phyloP scores from a whole-genome alignment of 2,113 vertebrate genomes.

The Triplophysa tibetana region DNA sequence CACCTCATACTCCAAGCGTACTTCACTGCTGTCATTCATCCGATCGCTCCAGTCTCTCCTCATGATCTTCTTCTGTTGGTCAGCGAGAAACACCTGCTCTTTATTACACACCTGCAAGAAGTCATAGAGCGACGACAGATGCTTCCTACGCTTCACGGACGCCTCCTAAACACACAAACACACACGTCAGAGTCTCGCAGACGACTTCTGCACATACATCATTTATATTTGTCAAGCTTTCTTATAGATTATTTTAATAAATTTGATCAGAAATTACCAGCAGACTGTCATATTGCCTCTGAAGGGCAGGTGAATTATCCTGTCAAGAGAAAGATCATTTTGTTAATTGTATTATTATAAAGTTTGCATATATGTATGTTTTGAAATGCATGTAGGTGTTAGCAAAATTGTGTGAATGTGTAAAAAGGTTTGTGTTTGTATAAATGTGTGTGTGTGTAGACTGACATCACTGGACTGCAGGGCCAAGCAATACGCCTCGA shows the following conservation, averaged over 20 bases:
- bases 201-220: neutral
- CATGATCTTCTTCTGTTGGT: slow-evolving; percentile 83
- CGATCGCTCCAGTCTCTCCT: slow-evolving; percentile 93
- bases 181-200: neutral
- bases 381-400: neutral
- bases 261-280: slow-evolving; percentile 73
- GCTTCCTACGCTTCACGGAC: slow-evolving; percentile 72
- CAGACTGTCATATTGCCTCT: slow-evolving; percentile 79
- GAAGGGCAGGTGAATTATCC: slow-evolving; percentile 72
- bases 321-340: slow-evolving; percentile 39
- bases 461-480: slow-evolving; percentile 62
- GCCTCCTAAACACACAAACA: slow-evolving; percentile 73
- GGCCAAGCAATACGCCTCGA: slow-evolving; percentile 83
- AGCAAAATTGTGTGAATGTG: neutral
- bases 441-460: slow-evolving; percentile 60
- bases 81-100: slow-evolving; percentile 82
- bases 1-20: slow-evolving; percentile 63
- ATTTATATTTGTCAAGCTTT: neutral
- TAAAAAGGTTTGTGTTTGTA: slow-evolving; percentile 49
- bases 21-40: slow-evolving; percentile 72
- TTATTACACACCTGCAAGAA: slow-evolving; percentile 89
- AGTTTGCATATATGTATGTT: neutral
- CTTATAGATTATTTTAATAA: neutral
- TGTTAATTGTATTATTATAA: too few relatives aligned
- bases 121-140: slow-evolving; percentile 86